Conservation (phyloP, 2,113 vertebrate species). For the Thomomys bottae region DNA sequence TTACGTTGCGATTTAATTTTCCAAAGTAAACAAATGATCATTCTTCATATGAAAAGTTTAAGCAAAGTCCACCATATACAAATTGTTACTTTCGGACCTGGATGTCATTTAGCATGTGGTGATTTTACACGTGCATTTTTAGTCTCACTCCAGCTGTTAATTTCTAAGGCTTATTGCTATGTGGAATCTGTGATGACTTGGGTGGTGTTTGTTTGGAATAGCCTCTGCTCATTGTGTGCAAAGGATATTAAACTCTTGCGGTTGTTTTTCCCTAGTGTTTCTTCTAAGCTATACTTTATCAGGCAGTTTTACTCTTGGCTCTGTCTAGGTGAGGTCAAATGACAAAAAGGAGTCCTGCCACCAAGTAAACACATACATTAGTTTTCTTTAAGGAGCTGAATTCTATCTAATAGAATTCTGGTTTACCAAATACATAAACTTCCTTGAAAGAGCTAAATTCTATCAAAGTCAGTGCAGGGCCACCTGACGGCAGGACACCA, state of each 20-base stretch:
- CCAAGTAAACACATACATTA: slow-evolving; percentile 35
- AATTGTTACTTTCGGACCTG: not conserved
- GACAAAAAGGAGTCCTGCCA: slow-evolving; percentile 45
- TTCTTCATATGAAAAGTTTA: not conserved
- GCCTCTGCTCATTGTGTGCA: not conserved
- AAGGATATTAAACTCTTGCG: not conserved
- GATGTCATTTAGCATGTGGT: not conserved
- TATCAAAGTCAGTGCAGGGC: not conserved
- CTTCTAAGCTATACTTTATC: not conserved
- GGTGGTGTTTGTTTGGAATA: not conserved
- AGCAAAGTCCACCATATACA: not conserved
- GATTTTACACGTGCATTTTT: not conserved
- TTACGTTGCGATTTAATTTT: not conserved
- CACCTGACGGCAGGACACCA: too few species aligned
- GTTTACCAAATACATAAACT: not conserved
- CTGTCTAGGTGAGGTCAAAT: slow-evolving; percentile 26
- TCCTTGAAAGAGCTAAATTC: slow-evolving; percentile 6
- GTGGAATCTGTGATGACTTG: not conserved
- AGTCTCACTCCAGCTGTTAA: not conserved
- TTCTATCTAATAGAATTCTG: not conserved
- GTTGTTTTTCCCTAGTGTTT: not conserved
- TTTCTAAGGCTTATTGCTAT: not conserved
- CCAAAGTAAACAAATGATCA: slow-evolving; percentile 28
- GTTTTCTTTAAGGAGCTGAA: not conserved
- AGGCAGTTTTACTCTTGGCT: slow-evolving; percentile 38